Conservation (phyloP, 2,113 vertebrate species). For the Rhizomys pruinosus region DNA sequence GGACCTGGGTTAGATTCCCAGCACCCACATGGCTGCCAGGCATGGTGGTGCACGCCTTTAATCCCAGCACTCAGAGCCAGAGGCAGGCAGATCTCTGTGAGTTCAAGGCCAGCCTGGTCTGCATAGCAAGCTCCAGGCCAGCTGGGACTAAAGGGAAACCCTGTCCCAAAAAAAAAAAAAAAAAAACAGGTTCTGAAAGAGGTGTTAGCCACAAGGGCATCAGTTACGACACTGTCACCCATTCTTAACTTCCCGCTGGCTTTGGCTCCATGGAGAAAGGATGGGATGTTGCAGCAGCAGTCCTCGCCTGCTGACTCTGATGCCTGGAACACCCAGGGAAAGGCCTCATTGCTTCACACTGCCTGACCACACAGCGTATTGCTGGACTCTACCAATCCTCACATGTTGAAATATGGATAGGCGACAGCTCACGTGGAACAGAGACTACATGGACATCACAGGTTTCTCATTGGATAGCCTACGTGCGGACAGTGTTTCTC, state of each 20-base stretch:
- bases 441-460: rapidly evolving
- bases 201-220: not conserved
- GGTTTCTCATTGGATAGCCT: not conserved
- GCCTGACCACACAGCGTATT: not conserved
- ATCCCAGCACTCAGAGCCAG: too few species aligned
- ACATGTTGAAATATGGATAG: rapidly evolving
- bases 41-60: too few species aligned
- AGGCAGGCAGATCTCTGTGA: too few species aligned
- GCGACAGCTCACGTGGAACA: too few species aligned
- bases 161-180: too few species aligned
- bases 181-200: too few species aligned
- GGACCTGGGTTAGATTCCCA: too few species aligned
- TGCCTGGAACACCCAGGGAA: not conserved
- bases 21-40: too few species aligned
- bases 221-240: too few species aligned
- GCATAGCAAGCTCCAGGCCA: too few species aligned
- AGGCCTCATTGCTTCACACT: rapidly evolving
- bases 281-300: rapidly evolving
- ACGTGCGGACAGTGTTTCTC: rapidly evolving
- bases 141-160: too few species aligned
- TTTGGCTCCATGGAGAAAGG: rapidly evolving
- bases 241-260: rapidly evolving
- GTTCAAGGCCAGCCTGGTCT: too few species aligned
- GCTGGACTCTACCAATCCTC: rapidly evolving
- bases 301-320: not conserved